Base-by-base conservation (phyloP, 2,113 vertebrate species). In the Chloropsis cyanopogon region DNA sequence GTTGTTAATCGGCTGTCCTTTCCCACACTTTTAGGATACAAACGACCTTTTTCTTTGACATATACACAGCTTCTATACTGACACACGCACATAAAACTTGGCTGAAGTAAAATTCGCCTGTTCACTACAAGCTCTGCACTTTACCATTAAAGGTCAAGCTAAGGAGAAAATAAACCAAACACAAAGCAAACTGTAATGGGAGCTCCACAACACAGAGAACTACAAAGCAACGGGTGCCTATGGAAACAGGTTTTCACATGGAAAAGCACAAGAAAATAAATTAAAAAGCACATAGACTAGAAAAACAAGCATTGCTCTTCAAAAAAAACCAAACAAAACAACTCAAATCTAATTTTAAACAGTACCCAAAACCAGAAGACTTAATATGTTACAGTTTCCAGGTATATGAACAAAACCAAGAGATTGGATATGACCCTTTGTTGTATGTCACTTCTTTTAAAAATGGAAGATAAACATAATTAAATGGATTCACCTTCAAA, bases 401-500 rank as follows among this genome's bases (percentile, higher is more conserved):
- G 20, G 29, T 78, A 75, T 17, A 92, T 66, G 57, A 87, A 93
- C 70, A 83, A 72, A 81, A 79, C 1, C 52, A 64, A 79, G 66
- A 86, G 46, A 42, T 10, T 77, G 41, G 91, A 93, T 83, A 95
- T 95, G 95, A 94, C 95, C 96, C 93, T 97, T 96, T 94, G 92
- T 49, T 78, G 44, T 56, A 81, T 11, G 78, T 47, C 76, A 92
- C 18, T 81, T 70, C 21, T 20, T 47, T 80, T 1, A 83, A 54
- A 90, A 91, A 37, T 2, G 17, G 52, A 77, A 82, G 12, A 61
- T 17, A 21, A 84, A 75, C 13, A 28, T 7, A 19, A 26, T 56
- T 77, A 75, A 94, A 54, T 46, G 8, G 50, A 68, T 73, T 89
- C 2, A 33, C 7, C 57, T 69, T 35, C 15, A 69, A 52, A 16